Percentiles rank a stretch among this genome's conserved stretches.
Evolutionary conservation across 2,888 invertebrate genomes (phyloP).

Genomic region (Drosophila suboccidentalis): DNA sequence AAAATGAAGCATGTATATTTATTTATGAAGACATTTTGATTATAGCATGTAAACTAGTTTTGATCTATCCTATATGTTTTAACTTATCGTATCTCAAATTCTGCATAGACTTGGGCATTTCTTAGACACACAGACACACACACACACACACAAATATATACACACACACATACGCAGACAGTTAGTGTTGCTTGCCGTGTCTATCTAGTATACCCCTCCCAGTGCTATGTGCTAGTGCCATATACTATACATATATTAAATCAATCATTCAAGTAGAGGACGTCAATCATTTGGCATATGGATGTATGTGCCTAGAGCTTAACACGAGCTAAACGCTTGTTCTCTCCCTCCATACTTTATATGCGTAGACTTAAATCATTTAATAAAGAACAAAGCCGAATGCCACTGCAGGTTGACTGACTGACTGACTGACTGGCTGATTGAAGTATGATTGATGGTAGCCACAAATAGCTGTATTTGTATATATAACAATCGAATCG

Average conservation of each 20-base stretch:
- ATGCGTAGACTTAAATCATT: slow-evolving; percentile 51
- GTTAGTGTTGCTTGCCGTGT: slow-evolving; percentile 16
- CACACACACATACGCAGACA: slow-evolving; percentile 23
- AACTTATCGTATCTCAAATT: slow-evolving; percentile 23
- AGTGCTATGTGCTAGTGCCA: slow-evolving; percentile 62
- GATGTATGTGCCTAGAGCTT: slow-evolving; percentile 63
- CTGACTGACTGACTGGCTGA: slow-evolving; percentile 37
- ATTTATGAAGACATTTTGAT: slow-evolving; percentile 5
- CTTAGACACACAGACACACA: slow-evolving; percentile 17
- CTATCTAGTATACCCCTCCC: slow-evolving; percentile 7
- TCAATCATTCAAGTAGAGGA: slow-evolving; percentile 44
- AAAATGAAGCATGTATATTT: slow-evolving; percentile 3
- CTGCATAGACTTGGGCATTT: slow-evolving; percentile 29
- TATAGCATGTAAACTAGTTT: slow-evolving; percentile 24
- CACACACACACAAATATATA: neutral
- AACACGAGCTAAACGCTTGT: slow-evolving; percentile 68
- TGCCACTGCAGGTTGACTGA: slow-evolving; percentile 38
- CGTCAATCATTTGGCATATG: slow-evolving; percentile 49
- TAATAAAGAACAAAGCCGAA: slow-evolving; percentile 9
- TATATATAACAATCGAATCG: slow-evolving; percentile 9
- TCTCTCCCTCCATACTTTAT: slow-evolving; percentile 62
- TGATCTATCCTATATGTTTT: slow-evolving; percentile 28
- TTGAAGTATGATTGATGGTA: slow-evolving; percentile 32
- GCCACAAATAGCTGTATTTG: slow-evolving; percentile 25
- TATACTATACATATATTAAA: slow-evolving; percentile 35